These are phyloP conservation scores for Ammodytes marinus DNA, from an alignment of 2,113 vertebrate genomes.

Conservation along the genomic window DNA sequence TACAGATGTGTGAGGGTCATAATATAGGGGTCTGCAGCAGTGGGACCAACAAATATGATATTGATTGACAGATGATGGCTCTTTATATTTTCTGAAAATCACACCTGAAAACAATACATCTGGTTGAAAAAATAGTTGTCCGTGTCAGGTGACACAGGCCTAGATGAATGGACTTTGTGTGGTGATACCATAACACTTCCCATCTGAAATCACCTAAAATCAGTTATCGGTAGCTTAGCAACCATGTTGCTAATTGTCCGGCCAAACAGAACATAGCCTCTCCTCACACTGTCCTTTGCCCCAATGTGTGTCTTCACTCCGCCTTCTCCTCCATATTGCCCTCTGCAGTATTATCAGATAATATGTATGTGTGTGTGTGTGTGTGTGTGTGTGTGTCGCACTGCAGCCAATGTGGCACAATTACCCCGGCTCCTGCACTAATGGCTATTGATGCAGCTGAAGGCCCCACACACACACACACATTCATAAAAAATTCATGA, in stretches of 20 bases:
- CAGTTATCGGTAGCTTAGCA: slow-evolving; percentile 49
- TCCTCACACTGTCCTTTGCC: slow-evolving; percentile 45
- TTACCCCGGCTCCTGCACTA: slow-evolving; percentile 82
- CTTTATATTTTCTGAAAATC: neutral
- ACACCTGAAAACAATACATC: neutral
- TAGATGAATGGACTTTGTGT: neutral
- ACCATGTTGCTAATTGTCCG: slow-evolving; percentile 50
- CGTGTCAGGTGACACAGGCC: neutral
- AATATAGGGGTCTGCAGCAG: slow-evolving; percentile 8
- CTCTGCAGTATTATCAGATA: slow-evolving; percentile 81
- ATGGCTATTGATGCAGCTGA: slow-evolving; percentile 83
- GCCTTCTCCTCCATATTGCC: slow-evolving; percentile 69
- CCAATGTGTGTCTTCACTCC: slow-evolving; percentile 48
- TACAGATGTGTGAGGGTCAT: neutral
- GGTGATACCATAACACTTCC: slow-evolving; percentile 7
- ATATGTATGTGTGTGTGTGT: slow-evolving; percentile 49
- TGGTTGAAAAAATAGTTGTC: neutral
- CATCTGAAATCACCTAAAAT: slow-evolving; percentile 49
- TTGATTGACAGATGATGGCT: slow-evolving; percentile 5
- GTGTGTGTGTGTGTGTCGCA: slow-evolving; percentile 54
- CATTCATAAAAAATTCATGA: slow-evolving; percentile 84
- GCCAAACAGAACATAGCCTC: slow-evolving; percentile 48
- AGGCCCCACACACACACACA: slow-evolving; percentile 40
- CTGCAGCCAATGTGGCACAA: slow-evolving; percentile 80
- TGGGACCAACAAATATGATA: slow-evolving; percentile 13